These are phyloP conservation scores for Ciona savignyi DNA, from an alignment of 23 tunicate genomes.

Conservation along the genomic window DNA sequence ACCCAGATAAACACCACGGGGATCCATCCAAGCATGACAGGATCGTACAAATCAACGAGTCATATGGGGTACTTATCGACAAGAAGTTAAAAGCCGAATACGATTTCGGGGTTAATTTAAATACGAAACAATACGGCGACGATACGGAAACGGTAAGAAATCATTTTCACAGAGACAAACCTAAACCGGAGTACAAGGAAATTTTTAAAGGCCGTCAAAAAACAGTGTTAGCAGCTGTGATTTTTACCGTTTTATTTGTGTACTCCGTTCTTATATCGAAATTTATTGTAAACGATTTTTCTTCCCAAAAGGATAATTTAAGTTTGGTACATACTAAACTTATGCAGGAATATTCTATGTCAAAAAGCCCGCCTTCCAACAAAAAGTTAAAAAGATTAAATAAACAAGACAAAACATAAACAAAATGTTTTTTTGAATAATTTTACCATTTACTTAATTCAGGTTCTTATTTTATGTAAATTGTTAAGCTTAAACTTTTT, in stretches of 20 bases:
- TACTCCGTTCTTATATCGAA: not conserved
- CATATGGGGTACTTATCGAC: constrained; percentile 28
- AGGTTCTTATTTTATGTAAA: too few species aligned
- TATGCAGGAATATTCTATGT: too few species aligned
- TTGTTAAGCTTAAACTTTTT: too few species aligned
- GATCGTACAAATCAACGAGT: constrained; percentile 31
- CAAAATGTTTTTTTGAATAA: too few species aligned
- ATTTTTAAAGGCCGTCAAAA: not conserved
- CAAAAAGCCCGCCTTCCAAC: too few species aligned
- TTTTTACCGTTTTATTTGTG: not conserved
- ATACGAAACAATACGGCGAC: not conserved
- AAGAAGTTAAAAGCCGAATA: not conserved
- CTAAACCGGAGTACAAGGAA: not conserved
- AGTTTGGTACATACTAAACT: not conserved
- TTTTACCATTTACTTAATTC: too few species aligned
- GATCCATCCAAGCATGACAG: constrained; percentile 28
- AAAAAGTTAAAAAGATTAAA: too few species aligned
- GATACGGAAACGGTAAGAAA: not conserved
- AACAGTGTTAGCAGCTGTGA: not conserved
- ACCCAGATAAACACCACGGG: constrained; percentile 39
- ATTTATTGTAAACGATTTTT: too few species aligned
- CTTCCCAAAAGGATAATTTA: not conserved
- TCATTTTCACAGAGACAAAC: not conserved
- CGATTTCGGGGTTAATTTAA: not conserved
- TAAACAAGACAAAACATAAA: too few species aligned